Conservation (phyloP, 2,888 invertebrate genomes). For the Ctenicera cuprea region DNA sequence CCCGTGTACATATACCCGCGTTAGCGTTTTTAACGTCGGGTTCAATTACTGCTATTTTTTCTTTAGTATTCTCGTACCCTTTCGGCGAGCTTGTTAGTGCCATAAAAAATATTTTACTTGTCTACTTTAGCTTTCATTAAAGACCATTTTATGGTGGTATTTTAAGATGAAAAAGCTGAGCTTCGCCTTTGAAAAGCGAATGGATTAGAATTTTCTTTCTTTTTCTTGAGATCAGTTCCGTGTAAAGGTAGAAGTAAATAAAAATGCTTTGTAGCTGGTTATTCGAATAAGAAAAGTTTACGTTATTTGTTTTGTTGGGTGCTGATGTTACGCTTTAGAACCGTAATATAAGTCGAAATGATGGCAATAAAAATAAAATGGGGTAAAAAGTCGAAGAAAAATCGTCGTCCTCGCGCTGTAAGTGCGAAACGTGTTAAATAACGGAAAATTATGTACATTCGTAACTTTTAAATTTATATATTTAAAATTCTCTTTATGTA, state of each 20-base stretch:
- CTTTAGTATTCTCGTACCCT: background rate
- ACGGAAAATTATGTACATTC: slow-evolving; percentile 6
- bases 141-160: background rate
- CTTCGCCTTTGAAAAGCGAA: background rate
- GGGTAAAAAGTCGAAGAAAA: slow-evolving; percentile 28
- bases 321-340: slow-evolving; percentile 36
- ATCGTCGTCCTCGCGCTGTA: slow-evolving; percentile 19
- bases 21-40: background rate
- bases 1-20: background rate
- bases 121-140: slow-evolving; percentile 1
- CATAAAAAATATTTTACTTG: background rate
- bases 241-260: slow-evolving; percentile 10
- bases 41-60: slow-evolving; percentile 7
- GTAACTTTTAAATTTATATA: slow-evolving; percentile 13
- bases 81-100: background rate
- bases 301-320: slow-evolving; percentile 36
- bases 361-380: slow-evolving; percentile 35
- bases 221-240: slow-evolving; percentile 10
- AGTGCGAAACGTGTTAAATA: slow-evolving; percentile 13
- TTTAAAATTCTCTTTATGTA: background rate
- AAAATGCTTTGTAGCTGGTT: slow-evolving; percentile 11
- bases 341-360: slow-evolving; percentile 39
- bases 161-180: slow-evolving; percentile 3
- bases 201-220: slow-evolving; percentile 2
- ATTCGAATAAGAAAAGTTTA: slow-evolving; percentile 29